Percentiles rank a stretch among this genome's conserved stretches.
phyloP scores from a whole-genome alignment of 2,113 vertebrate species.

The Vidua chalybeata region DNA sequence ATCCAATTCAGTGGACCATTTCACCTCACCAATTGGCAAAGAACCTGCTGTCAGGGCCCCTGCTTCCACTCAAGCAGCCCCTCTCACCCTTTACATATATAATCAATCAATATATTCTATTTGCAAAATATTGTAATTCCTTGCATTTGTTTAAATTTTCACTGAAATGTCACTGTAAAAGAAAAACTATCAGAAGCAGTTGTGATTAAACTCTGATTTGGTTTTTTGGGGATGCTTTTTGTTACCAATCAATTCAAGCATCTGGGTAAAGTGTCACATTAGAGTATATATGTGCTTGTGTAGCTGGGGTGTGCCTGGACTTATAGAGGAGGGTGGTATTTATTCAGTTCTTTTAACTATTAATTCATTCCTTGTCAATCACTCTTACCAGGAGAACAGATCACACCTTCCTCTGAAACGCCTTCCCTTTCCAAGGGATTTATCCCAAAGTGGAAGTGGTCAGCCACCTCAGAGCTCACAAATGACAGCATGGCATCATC shows the following conservation, averaged over 20 bases:
- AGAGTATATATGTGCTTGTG: background rate
- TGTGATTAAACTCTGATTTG: background rate
- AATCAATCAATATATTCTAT: background rate
- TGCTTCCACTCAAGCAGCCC: slow-evolving; percentile 29
- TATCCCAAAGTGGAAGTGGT: slow-evolving; percentile 57
- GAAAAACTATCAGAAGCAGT: background rate
- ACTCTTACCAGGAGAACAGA: slow-evolving; percentile 21
- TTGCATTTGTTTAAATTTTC: background rate
- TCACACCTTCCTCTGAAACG: slow-evolving; percentile 41
- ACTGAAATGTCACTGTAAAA: background rate
- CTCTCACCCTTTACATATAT: background rate
- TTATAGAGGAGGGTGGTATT: slow-evolving; percentile 48
- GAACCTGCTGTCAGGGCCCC: slow-evolving; percentile 34
- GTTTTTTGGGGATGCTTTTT: slow-evolving; percentile 15
- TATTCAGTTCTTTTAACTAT: slow-evolving; percentile 53
- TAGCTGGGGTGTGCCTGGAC: background rate
- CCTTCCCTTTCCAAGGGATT: slow-evolving; percentile 50
- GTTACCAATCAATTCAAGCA: background rate
- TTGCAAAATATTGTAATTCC: background rate
- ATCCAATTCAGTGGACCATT: slow-evolving; percentile 68
- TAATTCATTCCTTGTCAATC: slow-evolving; percentile 65
- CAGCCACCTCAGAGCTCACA: slow-evolving; percentile 10
- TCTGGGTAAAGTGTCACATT: slow-evolving; percentile 14
- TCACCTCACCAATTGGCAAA: slow-evolving; percentile 57
- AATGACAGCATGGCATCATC: background rate